Base-by-base conservation (phyloP, 2,797 vertebrate species). In the Euthynnus affinis region DNA sequence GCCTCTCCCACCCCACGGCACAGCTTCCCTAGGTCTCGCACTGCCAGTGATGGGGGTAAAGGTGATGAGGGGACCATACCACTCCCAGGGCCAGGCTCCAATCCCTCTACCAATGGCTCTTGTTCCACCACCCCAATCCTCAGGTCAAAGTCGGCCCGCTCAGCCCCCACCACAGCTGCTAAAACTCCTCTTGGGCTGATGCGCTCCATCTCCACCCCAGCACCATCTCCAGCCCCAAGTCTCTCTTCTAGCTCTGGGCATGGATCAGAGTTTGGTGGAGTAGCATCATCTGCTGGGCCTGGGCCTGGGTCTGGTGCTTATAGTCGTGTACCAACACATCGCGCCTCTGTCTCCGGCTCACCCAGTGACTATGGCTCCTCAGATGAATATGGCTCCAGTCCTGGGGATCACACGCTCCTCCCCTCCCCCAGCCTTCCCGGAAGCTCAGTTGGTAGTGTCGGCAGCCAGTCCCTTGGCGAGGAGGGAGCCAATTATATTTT, bases 341-440 rank as follows among this genome's bases (percentile, higher is more conserved):
- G 70, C 9, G 76, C 92, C 1, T 95, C 95, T 1, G 87, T 96
- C 27, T 96, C 95, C 0, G 94, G 94, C 25, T 96, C 96, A 20
- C 83, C 94, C n/a, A 96, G 94, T 23, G 96, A 97, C 87, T 96
- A 95, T 3, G 96, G 95, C 27, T 97, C 96, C 3, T 96, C 96
- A 0, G 96, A 97, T 5, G 96, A 97, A 74, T 96, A 96, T 3
- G 95, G 94, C 78, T 96, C 95, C 4, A 97, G 96, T 87, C 96
- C 96, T 2, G 93, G 94, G 5, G 95, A 96, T 81, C 93, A 94
- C 62, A 87, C 92, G 2, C 88, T 92, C 44, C 87, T 93, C 2
- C 86, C 94, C 20, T 93, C 92, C 7, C 91, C 89, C 0, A 88
- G 82, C 58, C 88, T 92, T n/a, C 84, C 91, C 5, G 91, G 91